Evolutionary conservation across 2,888 invertebrate genomes (phyloP), one percentile per base, ranked within the genome.

Genomic region (Drosophila rubida): DNA sequence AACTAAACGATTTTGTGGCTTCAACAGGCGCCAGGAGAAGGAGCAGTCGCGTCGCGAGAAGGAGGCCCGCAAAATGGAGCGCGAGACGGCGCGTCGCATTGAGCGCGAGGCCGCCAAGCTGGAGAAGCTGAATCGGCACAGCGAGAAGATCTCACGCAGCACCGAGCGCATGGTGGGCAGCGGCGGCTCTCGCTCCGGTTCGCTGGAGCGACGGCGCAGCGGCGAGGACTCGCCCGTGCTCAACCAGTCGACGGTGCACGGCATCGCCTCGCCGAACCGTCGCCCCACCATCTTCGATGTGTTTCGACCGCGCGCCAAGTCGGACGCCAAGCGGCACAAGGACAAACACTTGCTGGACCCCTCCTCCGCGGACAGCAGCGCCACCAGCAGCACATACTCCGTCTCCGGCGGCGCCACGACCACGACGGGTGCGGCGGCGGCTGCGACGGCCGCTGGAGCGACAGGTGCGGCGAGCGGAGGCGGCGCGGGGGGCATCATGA

Each of bases 241-340:
- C 30, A 92, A 92, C 85, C 92, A 92, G 78, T 92, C 92, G 42
- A 92, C 92, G 32, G 91, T 92, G 22, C 92, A 92, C 61, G 92
- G 92, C 14, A 95, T 95, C 41, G 93, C 94, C 72, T 95, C 94
- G 82, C 95, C 95, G 30, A 95, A 95, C 80, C 94, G 95, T 16
- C 93, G 95, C 65, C 95, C 95, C 7, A 95, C 95, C 1, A 93
- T 97, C 77, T 95, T 97, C 87, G 96, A 97, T 90, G 95, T 96
- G 39, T 96, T 97, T 90, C 93, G 96, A 78, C 95, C 95, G 49
- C 93, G 96, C 67, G 95, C 95, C 75, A 95, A 96, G 91, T 95
- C 95, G 30, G 96, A 96, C 91, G 96, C 96, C 61, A 93, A 90
- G 64, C 89, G 89, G 35, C 85, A 90, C 19, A 90, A 91, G 65